These are phyloP conservation scores for Morone saxatilis DNA, from an alignment of 2,113 vertebrate genomes.

Conservation along the genomic window DNA sequence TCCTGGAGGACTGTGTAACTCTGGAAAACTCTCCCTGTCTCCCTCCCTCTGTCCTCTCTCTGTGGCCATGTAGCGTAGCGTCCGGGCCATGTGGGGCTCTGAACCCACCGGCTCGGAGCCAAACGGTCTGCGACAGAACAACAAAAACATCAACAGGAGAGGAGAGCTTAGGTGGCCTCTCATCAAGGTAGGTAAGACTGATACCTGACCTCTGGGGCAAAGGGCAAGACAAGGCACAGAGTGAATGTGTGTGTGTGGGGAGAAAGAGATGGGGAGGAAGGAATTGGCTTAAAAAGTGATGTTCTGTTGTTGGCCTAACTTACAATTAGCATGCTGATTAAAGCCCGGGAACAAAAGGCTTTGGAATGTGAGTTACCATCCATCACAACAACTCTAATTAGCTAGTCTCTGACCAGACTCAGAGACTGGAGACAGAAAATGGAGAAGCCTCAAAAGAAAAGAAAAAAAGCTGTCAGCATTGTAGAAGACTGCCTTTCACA, in stretches of 20 bases:
- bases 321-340: constrained; percentile 82
- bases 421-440: constrained; percentile 39
- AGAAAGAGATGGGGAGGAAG: not conserved
- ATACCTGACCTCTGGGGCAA: constrained; percentile 69
- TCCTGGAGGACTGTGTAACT: constrained; percentile 61
- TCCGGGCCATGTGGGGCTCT: constrained; percentile 32
- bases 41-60: constrained; percentile 26
- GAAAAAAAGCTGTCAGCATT: not conserved
- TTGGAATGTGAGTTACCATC: constrained; percentile 72
- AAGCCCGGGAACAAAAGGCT: constrained; percentile 76
- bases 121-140: constrained; percentile 56
- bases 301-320: constrained; percentile 72
- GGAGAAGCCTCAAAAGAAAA: constrained; percentile 22
- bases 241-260: constrained; percentile 27
- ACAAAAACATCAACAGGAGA: constrained; percentile 52
- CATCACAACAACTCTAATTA: constrained; percentile 74
- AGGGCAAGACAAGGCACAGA: constrained; percentile 47
- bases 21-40: constrained; percentile 32
- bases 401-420: constrained; percentile 51
- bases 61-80: constrained; percentile 24
- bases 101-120: constrained; percentile 52
- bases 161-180: constrained; percentile 25
- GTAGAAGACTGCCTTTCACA: not conserved
- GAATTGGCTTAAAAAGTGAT: constrained; percentile 60
- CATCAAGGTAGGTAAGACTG: constrained; percentile 34